Evolutionary conservation across 1,140 invertebrate species (phyloP).

Genomic region (Leptopilina boulardi): DNA sequence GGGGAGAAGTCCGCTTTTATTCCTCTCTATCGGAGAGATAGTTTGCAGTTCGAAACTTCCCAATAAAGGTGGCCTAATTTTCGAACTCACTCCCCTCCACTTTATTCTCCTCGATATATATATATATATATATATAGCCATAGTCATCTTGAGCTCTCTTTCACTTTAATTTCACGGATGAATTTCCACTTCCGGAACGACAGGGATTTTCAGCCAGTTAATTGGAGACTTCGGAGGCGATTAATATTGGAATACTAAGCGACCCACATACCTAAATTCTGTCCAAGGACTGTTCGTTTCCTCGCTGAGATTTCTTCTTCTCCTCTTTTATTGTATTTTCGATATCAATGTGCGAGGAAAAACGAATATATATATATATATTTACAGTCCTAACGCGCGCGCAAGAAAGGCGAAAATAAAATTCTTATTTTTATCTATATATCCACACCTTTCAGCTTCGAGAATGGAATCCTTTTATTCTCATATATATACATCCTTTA

Average conservation of each 20-base stretch:
- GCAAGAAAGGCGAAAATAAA: background rate
- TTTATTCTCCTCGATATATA: background rate
- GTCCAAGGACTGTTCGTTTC: conserved; percentile 16
- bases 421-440: background rate
- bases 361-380: background rate
- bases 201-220: conserved; percentile 29
- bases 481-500: no score
- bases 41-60: conserved; percentile 16
- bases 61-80: conserved; percentile 12
- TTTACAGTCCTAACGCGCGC: background rate
- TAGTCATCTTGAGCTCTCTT: conserved; percentile 16
- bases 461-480: background rate
- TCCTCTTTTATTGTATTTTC: background rate
- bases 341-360: background rate
- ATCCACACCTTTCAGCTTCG: background rate
- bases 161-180: conserved; percentile 10
- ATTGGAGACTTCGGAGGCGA: conserved; percentile 25
- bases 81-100: background rate
- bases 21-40: conserved; percentile 2
- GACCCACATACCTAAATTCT: conserved; percentile 26
- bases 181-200: conserved; percentile 25
- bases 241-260: conserved; percentile 23
- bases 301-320: background rate
- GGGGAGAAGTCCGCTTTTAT: background rate
- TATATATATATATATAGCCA: no score